Evolutionary conservation across 2,888 invertebrate species (phyloP).

Genomic region (Netelia inedita): DNA sequence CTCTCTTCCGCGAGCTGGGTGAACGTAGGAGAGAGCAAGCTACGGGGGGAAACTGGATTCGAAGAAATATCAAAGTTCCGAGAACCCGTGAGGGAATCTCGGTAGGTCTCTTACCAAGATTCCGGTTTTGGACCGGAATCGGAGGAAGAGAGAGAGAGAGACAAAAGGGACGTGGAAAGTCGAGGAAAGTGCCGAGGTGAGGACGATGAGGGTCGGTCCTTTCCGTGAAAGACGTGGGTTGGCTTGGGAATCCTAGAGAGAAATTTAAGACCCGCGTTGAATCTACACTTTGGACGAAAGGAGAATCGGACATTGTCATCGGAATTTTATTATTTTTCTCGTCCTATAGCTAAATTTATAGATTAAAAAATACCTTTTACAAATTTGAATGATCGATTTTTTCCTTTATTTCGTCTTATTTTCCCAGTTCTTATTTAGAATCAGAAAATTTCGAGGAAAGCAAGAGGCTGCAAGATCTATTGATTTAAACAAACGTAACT

Average conservation of each 20-base stretch:
- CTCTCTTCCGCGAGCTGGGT: not conserved
- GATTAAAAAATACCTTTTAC: not conserved
- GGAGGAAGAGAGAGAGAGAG: not conserved
- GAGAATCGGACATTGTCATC: not conserved
- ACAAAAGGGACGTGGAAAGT: constrained; percentile 5
- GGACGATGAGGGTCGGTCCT: constrained; percentile 38
- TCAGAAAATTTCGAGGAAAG: too few species aligned
- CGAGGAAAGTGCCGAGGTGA: constrained; percentile 17
- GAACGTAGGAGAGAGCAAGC: constrained; percentile 17
- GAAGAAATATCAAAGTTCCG: constrained; percentile 60
- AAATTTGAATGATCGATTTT: not conserved
- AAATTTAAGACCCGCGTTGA: not conserved
- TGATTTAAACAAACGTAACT: not conserved
- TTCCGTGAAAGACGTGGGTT: not conserved
- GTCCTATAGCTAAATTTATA: not conserved
- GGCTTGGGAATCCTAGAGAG: not conserved
- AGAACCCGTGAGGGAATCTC: constrained; percentile 55
- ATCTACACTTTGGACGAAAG: constrained; percentile 1
- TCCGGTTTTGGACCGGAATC: constrained; percentile 18
- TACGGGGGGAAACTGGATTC: constrained; percentile 36
- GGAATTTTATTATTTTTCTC: not conserved
- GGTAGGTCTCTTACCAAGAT: constrained; percentile 33
- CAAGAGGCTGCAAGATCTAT: too few species aligned
- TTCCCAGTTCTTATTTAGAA: too few species aligned
- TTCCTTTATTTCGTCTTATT: too few species aligned